Evolutionary conservation across 2,113 vertebrate genomes (phyloP).

Genomic region (Grantiella picta): DNA sequence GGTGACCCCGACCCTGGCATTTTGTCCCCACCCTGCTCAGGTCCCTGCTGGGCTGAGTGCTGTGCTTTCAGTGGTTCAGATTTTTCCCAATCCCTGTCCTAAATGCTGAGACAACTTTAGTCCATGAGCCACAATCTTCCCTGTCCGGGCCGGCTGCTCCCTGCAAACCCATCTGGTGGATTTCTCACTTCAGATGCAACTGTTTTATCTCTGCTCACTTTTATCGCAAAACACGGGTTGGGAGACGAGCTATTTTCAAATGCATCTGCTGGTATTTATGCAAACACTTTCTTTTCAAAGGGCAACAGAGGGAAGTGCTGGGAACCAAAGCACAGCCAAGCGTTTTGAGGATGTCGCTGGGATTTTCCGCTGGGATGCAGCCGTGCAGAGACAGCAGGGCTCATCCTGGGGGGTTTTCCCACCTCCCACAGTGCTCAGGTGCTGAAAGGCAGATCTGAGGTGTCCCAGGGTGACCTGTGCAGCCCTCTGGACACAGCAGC

Average conservation of each 20-base stretch:
- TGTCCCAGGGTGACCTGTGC: background rate
- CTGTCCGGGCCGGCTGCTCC: background rate
- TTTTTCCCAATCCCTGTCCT: fast-evolving
- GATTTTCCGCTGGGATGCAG: background rate
- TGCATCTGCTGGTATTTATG: background rate
- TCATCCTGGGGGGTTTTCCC: fast-evolving
- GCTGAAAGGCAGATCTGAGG: fast-evolving
- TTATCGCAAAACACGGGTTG: background rate
- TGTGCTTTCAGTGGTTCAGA: fast-evolving
- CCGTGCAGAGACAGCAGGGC: fast-evolving
- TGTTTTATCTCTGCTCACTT: background rate
- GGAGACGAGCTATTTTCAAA: background rate
- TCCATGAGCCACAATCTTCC: fast-evolving
- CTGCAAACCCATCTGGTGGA: background rate
- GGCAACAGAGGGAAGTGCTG: background rate
- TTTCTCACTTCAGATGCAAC: background rate
- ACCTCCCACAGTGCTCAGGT: fast-evolving
- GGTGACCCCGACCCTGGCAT: fast-evolving
- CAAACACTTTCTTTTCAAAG: constrained; percentile 7
- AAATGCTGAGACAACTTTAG: background rate
- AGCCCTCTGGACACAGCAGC: fast-evolving
- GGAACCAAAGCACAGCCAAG: background rate
- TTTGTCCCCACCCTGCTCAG: background rate
- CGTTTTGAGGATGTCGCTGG: background rate
- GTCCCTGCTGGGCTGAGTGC: background rate